These are phyloP conservation scores for Drosophila neoperkinsi DNA, from an alignment of 2,888 invertebrate genomes.

Conservation along the genomic window DNA sequence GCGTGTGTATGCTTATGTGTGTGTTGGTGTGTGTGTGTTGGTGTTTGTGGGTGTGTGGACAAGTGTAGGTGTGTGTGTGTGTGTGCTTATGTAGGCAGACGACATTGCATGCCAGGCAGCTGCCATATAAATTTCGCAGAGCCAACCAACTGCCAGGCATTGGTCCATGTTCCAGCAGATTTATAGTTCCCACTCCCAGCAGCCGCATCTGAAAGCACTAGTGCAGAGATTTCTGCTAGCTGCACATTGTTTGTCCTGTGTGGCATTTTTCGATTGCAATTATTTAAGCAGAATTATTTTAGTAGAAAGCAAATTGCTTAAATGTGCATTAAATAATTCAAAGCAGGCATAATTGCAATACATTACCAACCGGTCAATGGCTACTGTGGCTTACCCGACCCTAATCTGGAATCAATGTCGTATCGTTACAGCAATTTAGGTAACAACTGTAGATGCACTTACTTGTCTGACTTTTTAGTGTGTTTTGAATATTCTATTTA, in stretches of 20 bases:
- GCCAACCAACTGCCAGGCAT: slow-evolving; percentile 65
- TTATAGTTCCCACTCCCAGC: slow-evolving; percentile 51
- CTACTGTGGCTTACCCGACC: not conserved
- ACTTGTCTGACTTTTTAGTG: not conserved
- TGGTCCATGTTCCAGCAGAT: slow-evolving; percentile 67
- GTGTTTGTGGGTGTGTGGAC: slow-evolving; percentile 2
- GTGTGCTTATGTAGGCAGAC: slow-evolving; percentile 38
- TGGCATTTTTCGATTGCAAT: slow-evolving; percentile 44
- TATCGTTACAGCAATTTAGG: not conserved
- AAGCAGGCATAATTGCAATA: not conserved
- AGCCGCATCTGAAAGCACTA: not conserved
- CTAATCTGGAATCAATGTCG: not conserved
- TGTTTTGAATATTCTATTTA: not conserved
- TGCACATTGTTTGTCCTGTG: slow-evolving; percentile 44
- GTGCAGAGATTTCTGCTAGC: slow-evolving; percentile 29
- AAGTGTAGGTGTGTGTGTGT: not conserved
- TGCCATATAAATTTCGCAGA: slow-evolving; percentile 70
- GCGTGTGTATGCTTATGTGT: slow-evolving; percentile 10
- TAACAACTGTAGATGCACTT: not conserved
- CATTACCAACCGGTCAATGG: not conserved
- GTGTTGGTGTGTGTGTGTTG: slow-evolving; percentile 3
- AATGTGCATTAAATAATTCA: slow-evolving; percentile 33
- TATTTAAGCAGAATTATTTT: slow-evolving; percentile 56
- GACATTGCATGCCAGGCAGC: slow-evolving; percentile 49
- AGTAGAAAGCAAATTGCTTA: slow-evolving; percentile 28